These are phyloP conservation scores for Hippocampus zosterae DNA, from an alignment of 2,113 vertebrate species.

Conservation along the genomic window DNA sequence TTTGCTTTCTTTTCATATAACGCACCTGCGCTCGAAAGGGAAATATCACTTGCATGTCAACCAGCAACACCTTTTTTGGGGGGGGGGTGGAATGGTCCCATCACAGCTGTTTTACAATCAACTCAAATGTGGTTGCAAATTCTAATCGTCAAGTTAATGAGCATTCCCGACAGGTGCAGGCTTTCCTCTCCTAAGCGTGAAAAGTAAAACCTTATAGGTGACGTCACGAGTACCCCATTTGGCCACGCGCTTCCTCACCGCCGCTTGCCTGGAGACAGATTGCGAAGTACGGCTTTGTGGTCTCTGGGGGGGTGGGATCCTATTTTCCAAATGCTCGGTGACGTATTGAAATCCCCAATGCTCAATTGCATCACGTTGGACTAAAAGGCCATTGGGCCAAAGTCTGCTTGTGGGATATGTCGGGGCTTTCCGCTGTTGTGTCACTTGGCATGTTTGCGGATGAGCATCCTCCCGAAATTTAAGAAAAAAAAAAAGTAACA, in stretches of 20 bases:
- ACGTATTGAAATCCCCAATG: constrained; percentile 56
- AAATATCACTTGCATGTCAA: constrained; percentile 1
- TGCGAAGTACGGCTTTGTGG: constrained; percentile 5
- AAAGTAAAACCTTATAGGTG: constrained; percentile 18
- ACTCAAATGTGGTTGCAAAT: background rate
- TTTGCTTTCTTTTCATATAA: background rate
- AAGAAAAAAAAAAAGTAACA: background rate
- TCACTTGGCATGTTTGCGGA: background rate
- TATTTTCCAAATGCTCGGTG: constrained; percentile 62
- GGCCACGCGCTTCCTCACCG: too few species aligned
- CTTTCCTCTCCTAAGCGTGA: constrained; percentile 17
- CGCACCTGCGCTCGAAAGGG: background rate
- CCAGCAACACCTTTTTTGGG: background rate
- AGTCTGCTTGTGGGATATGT: constrained; percentile 11
- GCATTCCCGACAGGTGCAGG: constrained; percentile 31
- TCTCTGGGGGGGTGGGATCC: constrained; percentile 54
- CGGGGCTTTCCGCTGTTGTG: constrained; percentile 26
- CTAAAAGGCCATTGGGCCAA: constrained; percentile 36
- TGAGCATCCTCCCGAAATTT: background rate
- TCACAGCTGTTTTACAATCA: background rate
- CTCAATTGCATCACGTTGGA: constrained; percentile 26
- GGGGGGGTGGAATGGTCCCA: too few species aligned
- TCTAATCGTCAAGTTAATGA: constrained; percentile 30
- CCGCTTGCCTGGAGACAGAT: constrained; percentile 25
- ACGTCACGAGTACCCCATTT: constrained; percentile 44